phyloP scores from a whole-genome alignment of 2,113 vertebrate genomes.

The Jaculus jaculus region DNA sequence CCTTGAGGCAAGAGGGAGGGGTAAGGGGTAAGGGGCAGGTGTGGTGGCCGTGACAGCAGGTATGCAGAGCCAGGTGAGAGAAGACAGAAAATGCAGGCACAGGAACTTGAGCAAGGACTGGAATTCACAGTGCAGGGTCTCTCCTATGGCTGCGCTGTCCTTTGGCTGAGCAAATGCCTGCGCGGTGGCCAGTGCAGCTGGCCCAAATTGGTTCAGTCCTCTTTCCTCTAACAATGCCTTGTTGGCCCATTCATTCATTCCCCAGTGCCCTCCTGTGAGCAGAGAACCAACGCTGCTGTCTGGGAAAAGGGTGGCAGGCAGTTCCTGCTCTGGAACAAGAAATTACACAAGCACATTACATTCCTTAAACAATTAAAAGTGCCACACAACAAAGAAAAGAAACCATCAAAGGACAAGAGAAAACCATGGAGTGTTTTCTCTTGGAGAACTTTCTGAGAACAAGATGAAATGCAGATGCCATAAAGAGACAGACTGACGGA shows the following conservation, averaged over 20 bases:
- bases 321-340: background rate
- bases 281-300: background rate
- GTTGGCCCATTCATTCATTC: fast-evolving
- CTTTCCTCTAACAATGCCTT: no score
- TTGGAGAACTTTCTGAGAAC: background rate
- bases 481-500: background rate
- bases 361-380: background rate
- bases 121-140: background rate
- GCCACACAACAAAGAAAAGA: no score
- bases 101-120: background rate
- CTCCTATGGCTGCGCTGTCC: background rate
- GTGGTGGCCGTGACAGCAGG: background rate
- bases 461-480: background rate
- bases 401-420: no score
- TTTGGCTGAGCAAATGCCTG: background rate
- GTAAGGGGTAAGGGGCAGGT: no score
- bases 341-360: background rate
- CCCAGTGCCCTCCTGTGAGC: background rate
- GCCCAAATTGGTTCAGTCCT: no score
- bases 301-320: background rate
- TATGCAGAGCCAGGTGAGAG: fast-evolving
- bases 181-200: background rate
- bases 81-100: background rate
- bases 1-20: no score
- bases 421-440: background rate